Conservation (phyloP, 2,113 vertebrate genomes). For the Poecile atricapillus region DNA sequence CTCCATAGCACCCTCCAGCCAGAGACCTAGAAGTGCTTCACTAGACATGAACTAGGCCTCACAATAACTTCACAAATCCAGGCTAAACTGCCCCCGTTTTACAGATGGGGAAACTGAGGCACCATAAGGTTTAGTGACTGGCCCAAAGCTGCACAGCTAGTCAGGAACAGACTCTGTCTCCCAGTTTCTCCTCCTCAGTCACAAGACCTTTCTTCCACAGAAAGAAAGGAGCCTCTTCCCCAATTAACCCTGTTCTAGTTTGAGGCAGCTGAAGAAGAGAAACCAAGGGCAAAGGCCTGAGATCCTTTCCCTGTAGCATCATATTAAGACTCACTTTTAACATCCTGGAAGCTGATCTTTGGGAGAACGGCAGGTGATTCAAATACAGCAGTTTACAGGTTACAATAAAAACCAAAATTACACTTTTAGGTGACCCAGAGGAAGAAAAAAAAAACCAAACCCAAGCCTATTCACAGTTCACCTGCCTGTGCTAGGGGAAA, state of each 20-base stretch:
- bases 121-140: not conserved
- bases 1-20: not conserved
- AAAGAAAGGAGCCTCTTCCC: not conserved
- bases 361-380: constrained; percentile 30
- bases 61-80: not conserved
- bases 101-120: constrained; percentile 47
- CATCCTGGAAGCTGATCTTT: constrained; percentile 8
- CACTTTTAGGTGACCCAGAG: constrained; percentile 37
- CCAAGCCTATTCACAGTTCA: constrained; percentile 46
- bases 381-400: constrained; percentile 76
- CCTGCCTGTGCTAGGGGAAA: constrained; percentile 55
- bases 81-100: constrained; percentile 3
- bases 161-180: not conserved
- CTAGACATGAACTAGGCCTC: not conserved
- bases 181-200: not conserved
- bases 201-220: not conserved
- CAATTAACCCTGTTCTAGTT: not conserved
- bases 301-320: not conserved
- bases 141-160: not conserved
- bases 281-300: not conserved
- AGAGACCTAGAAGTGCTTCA: not conserved
- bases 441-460: not conserved
- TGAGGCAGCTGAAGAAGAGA: not conserved
- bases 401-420: constrained; percentile 53
- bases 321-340: not conserved